Evolutionary conservation across 2,888 invertebrate genomes (phyloP).

Genomic region (Lasioglossum morio): DNA sequence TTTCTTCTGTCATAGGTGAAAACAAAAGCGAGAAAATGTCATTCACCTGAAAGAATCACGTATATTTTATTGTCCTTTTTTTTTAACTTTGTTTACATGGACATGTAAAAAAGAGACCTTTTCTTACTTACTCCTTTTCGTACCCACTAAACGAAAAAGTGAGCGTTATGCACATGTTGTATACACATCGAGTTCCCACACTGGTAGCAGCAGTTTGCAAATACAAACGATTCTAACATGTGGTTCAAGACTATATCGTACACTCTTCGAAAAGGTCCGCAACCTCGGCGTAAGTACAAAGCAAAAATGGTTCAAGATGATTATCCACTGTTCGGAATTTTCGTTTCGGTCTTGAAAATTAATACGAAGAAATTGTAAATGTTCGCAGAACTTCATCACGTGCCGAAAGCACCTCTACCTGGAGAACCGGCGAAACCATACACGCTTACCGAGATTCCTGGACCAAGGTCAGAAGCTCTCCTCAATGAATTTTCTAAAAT

Average conservation of each 20-base stretch:
- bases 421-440: constrained; percentile 69
- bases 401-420: constrained; percentile 57
- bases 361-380: background rate
- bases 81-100: constrained; percentile 23
- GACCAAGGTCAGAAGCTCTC: constrained; percentile 69
- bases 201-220: constrained; percentile 25
- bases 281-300: constrained; percentile 49
- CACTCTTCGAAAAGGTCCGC: constrained; percentile 28
- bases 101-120: background rate
- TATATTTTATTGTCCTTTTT: constrained; percentile 31
- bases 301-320: constrained; percentile 19
- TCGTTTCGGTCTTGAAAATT: background rate
- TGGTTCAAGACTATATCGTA: constrained; percentile 45
- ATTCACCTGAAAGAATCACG: constrained; percentile 33
- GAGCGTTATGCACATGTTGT: constrained; percentile 26
- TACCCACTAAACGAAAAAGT: constrained; percentile 17
- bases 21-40: constrained; percentile 59
- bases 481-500: constrained; percentile 71
- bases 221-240: constrained; percentile 41
- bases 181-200: constrained; percentile 28
- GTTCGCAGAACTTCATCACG: constrained; percentile 42
- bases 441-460: constrained; percentile 71
- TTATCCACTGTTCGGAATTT: background rate
- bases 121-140: constrained; percentile 3
- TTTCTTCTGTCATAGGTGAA: constrained; percentile 54